Evolutionary conservation across 2,797 vertebrate genomes (phyloP).

Genomic region (Meriones psammophilus): DNA sequence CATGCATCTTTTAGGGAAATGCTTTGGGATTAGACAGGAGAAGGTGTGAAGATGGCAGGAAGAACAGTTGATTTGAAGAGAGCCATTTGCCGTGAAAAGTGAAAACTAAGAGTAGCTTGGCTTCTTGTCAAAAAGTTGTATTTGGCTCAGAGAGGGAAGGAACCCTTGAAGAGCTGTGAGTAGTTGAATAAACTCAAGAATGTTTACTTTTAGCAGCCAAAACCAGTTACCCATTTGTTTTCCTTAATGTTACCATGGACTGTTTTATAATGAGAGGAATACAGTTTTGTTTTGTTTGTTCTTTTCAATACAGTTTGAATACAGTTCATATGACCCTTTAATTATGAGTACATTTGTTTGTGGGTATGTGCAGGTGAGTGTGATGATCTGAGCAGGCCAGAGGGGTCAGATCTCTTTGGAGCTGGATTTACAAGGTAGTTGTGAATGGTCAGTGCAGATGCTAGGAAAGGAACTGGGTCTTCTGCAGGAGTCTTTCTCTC

Average conservation of each 20-base stretch:
- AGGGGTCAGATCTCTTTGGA: background rate
- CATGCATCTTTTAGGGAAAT: background rate
- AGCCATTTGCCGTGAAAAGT: background rate
- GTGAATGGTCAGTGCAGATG: background rate
- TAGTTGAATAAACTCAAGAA: conserved; percentile 32
- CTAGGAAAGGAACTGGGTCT: background rate
- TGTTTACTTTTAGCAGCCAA: conserved; percentile 45
- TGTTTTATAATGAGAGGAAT: background rate
- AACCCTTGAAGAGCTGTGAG: background rate
- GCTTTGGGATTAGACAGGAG: background rate
- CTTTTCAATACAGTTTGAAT: background rate
- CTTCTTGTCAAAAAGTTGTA: conserved; percentile 29
- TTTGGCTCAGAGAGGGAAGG: conserved; percentile 8
- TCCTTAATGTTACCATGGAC: background rate
- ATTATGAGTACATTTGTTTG: background rate
- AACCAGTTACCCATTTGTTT: conserved; percentile 13
- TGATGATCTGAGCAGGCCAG: background rate
- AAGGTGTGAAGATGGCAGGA: background rate
- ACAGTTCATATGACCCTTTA: conserved; percentile 5
- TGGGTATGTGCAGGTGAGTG: background rate
- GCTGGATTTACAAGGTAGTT: background rate
- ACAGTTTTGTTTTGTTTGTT: background rate
- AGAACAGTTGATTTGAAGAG: conserved; percentile 24
- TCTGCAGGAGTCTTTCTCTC: background rate
- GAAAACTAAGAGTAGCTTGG: conserved; percentile 17